Percentiles rank a stretch among this genome's conserved stretches.
Conservation (phyloP, 2,888 invertebrate genomes). For the Ennomos erosarius region DNA sequence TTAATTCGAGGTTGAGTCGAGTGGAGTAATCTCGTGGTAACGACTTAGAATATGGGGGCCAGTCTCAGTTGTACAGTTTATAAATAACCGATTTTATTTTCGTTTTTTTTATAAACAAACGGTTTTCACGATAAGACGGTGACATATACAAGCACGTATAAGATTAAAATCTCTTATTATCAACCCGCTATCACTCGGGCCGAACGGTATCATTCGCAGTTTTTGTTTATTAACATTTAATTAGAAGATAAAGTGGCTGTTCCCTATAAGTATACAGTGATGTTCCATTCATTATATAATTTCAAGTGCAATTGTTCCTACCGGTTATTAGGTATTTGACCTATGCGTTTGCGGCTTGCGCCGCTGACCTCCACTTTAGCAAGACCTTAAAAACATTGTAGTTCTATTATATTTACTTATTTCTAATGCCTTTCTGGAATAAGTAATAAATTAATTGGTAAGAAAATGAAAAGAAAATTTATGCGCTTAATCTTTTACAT, state of each 20-base stretch:
- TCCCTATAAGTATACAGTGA: slow-evolving; percentile 44
- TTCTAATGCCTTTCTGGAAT: too few species aligned
- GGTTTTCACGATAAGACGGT: too few species aligned
- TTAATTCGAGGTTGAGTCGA: too few species aligned
- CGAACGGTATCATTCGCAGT: slow-evolving; percentile 50
- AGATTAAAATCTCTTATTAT: not conserved
- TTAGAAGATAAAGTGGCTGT: slow-evolving; percentile 72
- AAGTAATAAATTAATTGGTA: too few species aligned
- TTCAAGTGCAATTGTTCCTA: slow-evolving; percentile 48
- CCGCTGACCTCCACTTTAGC: not conserved
- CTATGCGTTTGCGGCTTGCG: slow-evolving; percentile 18
- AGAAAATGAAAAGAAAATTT: not conserved
- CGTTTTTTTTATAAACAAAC: too few species aligned
- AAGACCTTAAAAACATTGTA: too few species aligned
- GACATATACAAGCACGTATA: too few species aligned
- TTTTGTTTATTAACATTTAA: slow-evolving; percentile 80
- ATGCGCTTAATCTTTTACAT: slow-evolving; percentile 11
- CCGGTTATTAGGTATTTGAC: slow-evolving; percentile 36
- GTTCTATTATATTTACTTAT: too few species aligned
- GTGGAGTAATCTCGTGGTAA: too few species aligned
- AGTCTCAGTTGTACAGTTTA: too few species aligned
- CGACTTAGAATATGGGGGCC: too few species aligned
- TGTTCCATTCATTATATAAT: slow-evolving; percentile 58
- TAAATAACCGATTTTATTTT: too few species aligned
- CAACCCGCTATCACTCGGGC: slow-evolving; percentile 37